Base-by-base conservation (phyloP, 2,113 vertebrate species). In the Trematomus loennbergii region DNA sequence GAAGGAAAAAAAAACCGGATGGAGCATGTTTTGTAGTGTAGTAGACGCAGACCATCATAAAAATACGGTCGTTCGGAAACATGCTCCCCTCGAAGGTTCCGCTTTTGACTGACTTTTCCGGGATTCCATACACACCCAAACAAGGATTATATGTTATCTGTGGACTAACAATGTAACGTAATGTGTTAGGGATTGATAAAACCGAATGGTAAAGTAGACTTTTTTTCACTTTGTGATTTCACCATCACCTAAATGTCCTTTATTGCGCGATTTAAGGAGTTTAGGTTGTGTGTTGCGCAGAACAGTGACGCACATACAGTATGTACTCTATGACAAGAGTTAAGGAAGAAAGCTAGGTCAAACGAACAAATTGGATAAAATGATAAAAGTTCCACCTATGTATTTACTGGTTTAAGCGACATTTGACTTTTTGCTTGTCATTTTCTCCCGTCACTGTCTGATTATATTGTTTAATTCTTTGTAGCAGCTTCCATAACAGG, bases 31-130 rank as follows among this genome's bases (percentile, higher is more conserved):
- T 49, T 13, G 3, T 2, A 9, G 1, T 1, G 54, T 0, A 20
- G 36, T 0, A 20, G 36, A 22, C 7, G 0, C 13, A 17, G 79
- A 85, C 68, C 84, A 1, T 71, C 65, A 3, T 0, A 11, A 77
- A 87, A 88, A 83, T 54, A 72, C 0, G 12, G 11, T 40, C 89
- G 73, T 10, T 0, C 9, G 33, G 80, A 87, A 87, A 89, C 71
- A 0, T 9, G 5, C 2, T 9, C 16, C 2, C 0, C 0, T 15
- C 0, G 0, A 43, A 5, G 0, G 22, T 89, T 89, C 89, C 79
- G 63, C 8, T 10, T 1, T 5, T 22, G 12, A 53, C 4, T 0
- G 0, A 9, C 15, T 54, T 64, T 60, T 81, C 69, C 43, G 49
- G 53, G 20, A 9, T 53, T 46, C 12, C 11, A 5, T 18, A n/a